A percentile compares a stretch with the other conserved stretches of the same genome.
phyloP scores from a whole-genome alignment of 1,140 invertebrate genomes.

The Copidosoma floridanum region DNA sequence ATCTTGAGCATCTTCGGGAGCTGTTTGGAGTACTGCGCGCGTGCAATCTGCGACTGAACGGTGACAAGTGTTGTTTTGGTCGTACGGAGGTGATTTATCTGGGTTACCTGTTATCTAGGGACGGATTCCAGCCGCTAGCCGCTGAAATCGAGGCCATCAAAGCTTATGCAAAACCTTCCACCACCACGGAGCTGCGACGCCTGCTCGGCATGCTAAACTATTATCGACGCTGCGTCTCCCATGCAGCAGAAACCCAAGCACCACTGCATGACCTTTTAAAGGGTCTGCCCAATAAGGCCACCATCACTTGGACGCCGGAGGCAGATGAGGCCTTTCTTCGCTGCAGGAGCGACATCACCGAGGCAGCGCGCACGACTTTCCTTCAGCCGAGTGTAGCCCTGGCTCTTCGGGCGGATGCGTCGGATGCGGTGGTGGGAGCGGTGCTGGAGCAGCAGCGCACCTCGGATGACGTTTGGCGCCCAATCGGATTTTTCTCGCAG shows the following conservation, averaged over 20 bases:
- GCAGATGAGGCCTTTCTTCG: neutral
- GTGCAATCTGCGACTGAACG: too few species aligned
- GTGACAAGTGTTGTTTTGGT: neutral
- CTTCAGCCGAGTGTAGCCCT: neutral
- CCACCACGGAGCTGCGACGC: too few species aligned
- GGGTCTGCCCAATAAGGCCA: neutral
- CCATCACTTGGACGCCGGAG: neutral
- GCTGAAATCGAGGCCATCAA: too few species aligned
- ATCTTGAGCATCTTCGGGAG: too few species aligned
- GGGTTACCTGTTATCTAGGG: neutral
- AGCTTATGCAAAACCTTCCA: too few species aligned
- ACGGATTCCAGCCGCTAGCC: too few species aligned
- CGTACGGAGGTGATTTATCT: neutral
- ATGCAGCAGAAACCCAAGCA: conserved; percentile 33
- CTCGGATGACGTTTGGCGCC: neutral
- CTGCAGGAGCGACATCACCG: neutral
- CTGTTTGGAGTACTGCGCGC: too few species aligned
- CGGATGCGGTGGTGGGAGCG: conserved; percentile 12
- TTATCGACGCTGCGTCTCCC: conserved; percentile 25
- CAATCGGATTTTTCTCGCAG: neutral
- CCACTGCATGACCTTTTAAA: conserved; percentile 12
- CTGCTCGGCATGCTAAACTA: neutral
- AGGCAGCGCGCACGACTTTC: neutral
- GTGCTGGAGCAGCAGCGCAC: conserved; percentile 17
- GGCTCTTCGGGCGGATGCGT: neutral